Evolutionary conservation across 1,140 invertebrate genomes (phyloP), one percentile per base, ranked within the genome.

Genomic region (Contarinia nasturtii): DNA sequence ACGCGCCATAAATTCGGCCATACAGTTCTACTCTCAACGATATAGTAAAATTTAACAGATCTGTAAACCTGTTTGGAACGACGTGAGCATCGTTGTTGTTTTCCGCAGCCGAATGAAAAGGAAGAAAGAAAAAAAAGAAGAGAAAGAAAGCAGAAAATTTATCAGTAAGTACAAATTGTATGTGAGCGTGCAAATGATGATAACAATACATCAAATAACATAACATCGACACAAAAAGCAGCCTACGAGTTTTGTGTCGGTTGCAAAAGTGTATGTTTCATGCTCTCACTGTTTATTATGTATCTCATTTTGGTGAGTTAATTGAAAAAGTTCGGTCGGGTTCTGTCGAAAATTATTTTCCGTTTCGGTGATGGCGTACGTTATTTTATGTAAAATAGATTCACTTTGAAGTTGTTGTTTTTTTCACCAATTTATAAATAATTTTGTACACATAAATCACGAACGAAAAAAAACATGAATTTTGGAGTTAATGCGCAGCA

Each of bases 1-100:
- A 95, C 91, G n/a, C 92, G 72, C 84, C 90, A 92, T 55, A 95
- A 74, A 67, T 96, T 96, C 4, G 92, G 92, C 66, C 90, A 95
- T 33, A 93, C 82, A 1, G 90, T 94, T 50, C 90, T 69, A 17
- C 88, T 93, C 64, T 95, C 91, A 49, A 93, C 86, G 72, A 95
- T 92, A 66, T 95, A 93, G 65, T 94, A 89, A 65, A 91, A 94
- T 65, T 83, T 77, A 56, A 91, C 83, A 45, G 87, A 81, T 50
- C 92, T 74, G 64, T 95, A 94, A 41, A 90, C 76, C 76, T 89
- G 67, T 47, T 72, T 74, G 17, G 18, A 18, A 5, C 12, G 36
- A 38, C 10, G 27, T 10, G 10, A 27, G 10, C 10, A 33, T 33
- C 12, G n/a, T 22, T 22, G 14, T 18, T 44, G 53, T 19, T n/a